These are phyloP conservation scores for Pseudotriccus pelzelni DNA, from an alignment of 2,797 vertebrate species.

Conservation along the genomic window DNA sequence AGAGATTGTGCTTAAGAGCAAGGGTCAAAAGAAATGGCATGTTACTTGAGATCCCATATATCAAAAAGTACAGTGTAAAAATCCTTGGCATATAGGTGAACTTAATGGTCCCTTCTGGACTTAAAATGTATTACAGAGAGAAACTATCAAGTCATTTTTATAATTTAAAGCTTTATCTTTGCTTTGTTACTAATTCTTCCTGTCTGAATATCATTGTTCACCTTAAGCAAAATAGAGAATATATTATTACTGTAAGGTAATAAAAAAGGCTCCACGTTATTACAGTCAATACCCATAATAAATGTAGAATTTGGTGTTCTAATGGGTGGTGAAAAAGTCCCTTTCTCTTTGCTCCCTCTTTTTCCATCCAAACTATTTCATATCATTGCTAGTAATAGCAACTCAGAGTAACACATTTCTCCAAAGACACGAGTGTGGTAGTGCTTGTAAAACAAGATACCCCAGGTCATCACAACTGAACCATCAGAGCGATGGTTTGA, in stretches of 20 bases:
- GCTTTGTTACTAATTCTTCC: constrained; percentile 34
- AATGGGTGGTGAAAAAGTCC: neutral
- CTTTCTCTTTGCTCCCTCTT: neutral
- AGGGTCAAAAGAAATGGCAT: constrained; percentile 24
- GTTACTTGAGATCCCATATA: neutral
- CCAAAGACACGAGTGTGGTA: neutral
- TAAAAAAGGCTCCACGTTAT: neutral
- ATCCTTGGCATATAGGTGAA: constrained; percentile 3
- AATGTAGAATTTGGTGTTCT: neutral
- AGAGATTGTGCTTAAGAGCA: neutral
- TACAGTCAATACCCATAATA: neutral
- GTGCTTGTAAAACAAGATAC: neutral
- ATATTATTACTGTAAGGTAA: constrained; percentile 9
- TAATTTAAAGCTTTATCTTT: constrained; percentile 52
- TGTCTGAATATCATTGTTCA: constrained; percentile 9
- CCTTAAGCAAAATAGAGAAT: constrained; percentile 41
- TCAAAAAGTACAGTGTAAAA: constrained; percentile 11
- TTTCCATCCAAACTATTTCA: neutral
- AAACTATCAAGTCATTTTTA: neutral
- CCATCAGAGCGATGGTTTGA: neutral
- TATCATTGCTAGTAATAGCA: neutral
- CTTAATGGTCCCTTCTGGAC: constrained; percentile 34
- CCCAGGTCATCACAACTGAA: neutral
- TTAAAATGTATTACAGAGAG: constrained; percentile 24
- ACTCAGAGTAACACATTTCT: neutral